Conservation (phyloP, 1,140 invertebrate species). For the Ptiloglossa arizonensis region DNA sequence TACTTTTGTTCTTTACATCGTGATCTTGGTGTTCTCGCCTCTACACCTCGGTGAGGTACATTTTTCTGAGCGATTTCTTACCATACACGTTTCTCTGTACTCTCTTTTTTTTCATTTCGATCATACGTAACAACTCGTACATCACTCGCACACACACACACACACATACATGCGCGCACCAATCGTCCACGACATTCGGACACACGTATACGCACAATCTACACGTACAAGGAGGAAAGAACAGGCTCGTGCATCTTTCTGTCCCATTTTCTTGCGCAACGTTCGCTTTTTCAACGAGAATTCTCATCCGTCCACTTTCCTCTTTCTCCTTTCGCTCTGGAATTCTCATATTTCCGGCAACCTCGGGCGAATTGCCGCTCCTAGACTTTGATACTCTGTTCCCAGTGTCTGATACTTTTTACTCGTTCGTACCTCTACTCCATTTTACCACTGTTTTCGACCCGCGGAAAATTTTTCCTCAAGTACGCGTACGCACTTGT, state of each 20-base stretch:
- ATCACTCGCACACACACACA: neutral
- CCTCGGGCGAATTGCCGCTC: conserved; percentile 9
- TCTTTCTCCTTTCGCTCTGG: conserved; percentile 17
- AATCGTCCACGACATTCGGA: too few relatives aligned
- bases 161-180: neutral
- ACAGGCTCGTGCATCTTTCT: neutral
- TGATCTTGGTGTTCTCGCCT: neutral
- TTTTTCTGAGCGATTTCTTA: conserved; percentile 22
- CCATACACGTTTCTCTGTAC: neutral
- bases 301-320: conserved; percentile 29
- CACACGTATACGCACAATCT: neutral
- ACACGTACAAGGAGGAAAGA: neutral
- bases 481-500: neutral
- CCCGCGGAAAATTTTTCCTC: neutral
- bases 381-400: conserved; percentile 14
- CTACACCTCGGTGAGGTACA: neutral
- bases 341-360: conserved; percentile 41
- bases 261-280: conserved; percentile 11
- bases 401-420: conserved; percentile 1
- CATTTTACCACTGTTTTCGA: neutral
- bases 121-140: neutral
- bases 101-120: neutral
- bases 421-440: neutral
- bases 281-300: conserved; percentile 33
- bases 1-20: neutral